Base-by-base conservation (phyloP, 2,888 invertebrate genomes). In the Ischnura elegans region DNA sequence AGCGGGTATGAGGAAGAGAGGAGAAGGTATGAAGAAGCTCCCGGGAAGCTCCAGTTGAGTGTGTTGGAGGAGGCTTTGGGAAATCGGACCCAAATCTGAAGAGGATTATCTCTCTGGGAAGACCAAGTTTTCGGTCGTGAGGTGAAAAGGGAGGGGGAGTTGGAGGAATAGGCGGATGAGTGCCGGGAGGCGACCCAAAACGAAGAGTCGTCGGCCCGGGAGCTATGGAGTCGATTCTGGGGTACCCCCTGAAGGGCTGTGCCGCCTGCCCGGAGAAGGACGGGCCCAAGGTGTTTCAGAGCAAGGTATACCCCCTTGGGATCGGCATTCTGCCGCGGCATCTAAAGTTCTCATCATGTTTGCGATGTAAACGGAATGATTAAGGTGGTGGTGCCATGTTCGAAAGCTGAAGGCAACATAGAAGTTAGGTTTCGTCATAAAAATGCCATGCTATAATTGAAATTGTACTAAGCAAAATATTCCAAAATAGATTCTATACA, bases 91-190 rank as follows among this genome's bases (percentile, higher is more conserved):
- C 61, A n/a, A 61, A 43, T 90, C 61, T 51, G 90, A 42, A 90
- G 90, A 61, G 76, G 90, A 61, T 61, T 90, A 90, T 61, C 61
- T 90, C 25, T n/a, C 25, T 55, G 87, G 36, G 87, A 55, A 25
- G 19, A 55, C 51, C 36, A 51, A 55, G 51, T 87, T 51, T 87
- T 51, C n/a, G 51, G 36, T 51, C 47, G 87, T 55, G 55, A 87
- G 61, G 61, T 61, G 36, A 61, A 61, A 51, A 51, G 36, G 51
- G 61, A 3, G 87, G 55, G 42, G 36, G 21, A 36, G 51, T 51
- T 10, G 36, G 51, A 36, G 36, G 29, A 10, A 36, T 36, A 29
- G 76, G 76, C 36, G 76, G 76, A 76, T 76, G 36, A 36, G 29
- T 76, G 76, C 76, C 76, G 29, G 25, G 76, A 76, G 66, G 25